These are phyloP conservation scores for Jacana jacana DNA, from an alignment of 2,113 vertebrate species.

Conservation along the genomic window DNA sequence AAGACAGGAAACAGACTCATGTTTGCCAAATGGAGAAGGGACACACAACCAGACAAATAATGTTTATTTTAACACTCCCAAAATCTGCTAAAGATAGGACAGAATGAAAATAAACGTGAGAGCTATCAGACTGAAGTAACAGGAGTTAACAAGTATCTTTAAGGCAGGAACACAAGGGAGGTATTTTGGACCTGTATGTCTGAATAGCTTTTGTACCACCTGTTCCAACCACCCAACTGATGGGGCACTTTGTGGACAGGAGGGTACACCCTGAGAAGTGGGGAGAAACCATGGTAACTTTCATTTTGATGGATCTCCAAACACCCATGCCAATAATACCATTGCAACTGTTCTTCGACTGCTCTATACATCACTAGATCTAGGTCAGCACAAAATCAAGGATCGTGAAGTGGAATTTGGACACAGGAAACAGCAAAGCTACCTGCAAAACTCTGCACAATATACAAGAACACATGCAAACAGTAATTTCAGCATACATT, in stretches of 20 bases:
- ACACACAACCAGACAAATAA: neutral
- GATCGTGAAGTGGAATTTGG: neutral
- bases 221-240: neutral
- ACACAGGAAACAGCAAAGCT: neutral
- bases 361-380: neutral
- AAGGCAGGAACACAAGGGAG: neutral
- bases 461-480: neutral
- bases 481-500: neutral
- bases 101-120: neutral
- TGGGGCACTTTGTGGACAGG: neutral
- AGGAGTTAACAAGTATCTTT: neutral
- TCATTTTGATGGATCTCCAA: neutral
- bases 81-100: slow-evolving; percentile 21
- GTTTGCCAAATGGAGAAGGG: slow-evolving; percentile 48
- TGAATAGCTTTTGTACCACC: neutral
- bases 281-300: neutral
- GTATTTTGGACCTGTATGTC: neutral
- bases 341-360: neutral
- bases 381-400: neutral
- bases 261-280: neutral
- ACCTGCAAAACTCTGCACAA: neutral
- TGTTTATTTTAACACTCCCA: slow-evolving; percentile 48
- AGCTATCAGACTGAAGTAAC: neutral
- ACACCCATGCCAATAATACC: neutral
- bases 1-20: neutral